These are phyloP conservation scores for Arvicanthis niloticus DNA, from an alignment of 2,113 vertebrate genomes.

Conservation along the genomic window DNA sequence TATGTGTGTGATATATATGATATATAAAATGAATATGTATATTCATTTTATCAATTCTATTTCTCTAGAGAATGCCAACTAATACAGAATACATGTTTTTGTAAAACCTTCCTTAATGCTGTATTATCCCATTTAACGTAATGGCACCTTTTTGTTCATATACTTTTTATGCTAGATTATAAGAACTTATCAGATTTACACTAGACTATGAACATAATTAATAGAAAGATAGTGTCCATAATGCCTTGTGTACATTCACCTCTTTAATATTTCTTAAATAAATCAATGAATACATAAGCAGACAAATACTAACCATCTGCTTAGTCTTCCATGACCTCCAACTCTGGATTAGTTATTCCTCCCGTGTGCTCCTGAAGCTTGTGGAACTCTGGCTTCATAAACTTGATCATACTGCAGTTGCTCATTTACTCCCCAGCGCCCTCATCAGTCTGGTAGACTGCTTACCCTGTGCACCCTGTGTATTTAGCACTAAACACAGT, in stretches of 20 bases:
- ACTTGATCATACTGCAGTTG: background rate
- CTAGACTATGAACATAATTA: background rate
- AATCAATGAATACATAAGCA: background rate
- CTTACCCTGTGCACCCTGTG: background rate
- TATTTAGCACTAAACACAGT: background rate
- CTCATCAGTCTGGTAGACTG: background rate
- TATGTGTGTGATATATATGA: background rate
- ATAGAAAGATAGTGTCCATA: background rate
- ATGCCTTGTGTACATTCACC: background rate
- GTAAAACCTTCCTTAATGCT: background rate
- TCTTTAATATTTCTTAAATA: background rate
- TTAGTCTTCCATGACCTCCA: background rate
- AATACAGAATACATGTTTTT: background rate
- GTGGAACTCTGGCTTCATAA: background rate
- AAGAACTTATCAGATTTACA: background rate
- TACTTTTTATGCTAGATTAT: background rate
- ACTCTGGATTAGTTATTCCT: background rate
- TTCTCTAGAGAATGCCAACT: background rate
- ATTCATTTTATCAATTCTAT: background rate
- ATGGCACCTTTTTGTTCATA: background rate
- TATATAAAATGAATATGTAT: background rate
- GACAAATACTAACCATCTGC: background rate
- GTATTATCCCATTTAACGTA: background rate
- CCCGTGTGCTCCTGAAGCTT: background rate
- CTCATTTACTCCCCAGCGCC: background rate